Conservation (phyloP, 1,140 invertebrate genomes). For the Oscheius sp. region DNA sequence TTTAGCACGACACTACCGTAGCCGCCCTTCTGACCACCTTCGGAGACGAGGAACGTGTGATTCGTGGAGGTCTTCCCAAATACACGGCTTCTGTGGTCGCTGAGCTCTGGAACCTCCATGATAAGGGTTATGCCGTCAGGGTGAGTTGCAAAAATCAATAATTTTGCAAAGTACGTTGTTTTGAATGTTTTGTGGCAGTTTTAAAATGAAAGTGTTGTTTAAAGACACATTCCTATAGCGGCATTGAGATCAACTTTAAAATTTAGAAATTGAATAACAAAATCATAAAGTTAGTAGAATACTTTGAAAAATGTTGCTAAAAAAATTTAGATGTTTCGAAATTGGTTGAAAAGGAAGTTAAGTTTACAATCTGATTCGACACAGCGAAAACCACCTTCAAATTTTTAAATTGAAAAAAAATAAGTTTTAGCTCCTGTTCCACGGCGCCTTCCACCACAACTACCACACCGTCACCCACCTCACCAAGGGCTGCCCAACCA, state of each 20-base stretch:
- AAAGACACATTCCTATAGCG: too few species aligned
- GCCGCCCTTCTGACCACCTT: slow-evolving; percentile 49
- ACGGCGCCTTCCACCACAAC: slow-evolving; percentile 49
- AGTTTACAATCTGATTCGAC: not conserved
- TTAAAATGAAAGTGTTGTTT: too few species aligned
- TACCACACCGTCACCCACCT: slow-evolving; percentile 53
- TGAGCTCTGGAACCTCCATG: slow-evolving; percentile 46
- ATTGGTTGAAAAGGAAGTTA: not conserved
- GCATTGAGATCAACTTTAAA: too few species aligned
- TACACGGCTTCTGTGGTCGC: slow-evolving; percentile 51
- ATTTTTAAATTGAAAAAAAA: not conserved
- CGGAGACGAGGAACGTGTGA: slow-evolving; percentile 49
- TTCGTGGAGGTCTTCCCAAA: slow-evolving; percentile 50
- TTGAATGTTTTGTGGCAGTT: too few species aligned
- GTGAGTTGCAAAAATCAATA: not conserved
- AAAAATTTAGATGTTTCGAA: not conserved
- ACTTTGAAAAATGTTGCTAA: not conserved
- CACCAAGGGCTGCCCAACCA: slow-evolving; percentile 47
- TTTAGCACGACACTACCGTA: slow-evolving; percentile 53
- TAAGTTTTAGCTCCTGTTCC: slow-evolving; percentile 47
- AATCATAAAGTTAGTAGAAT: too few species aligned
- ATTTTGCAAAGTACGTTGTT: not conserved
- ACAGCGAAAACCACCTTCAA: not conserved
- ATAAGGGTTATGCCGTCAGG: slow-evolving; percentile 45
- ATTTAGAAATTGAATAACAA: too few species aligned